Conservation (phyloP, 2,113 vertebrate species). For the Lamprotornis superbus region DNA sequence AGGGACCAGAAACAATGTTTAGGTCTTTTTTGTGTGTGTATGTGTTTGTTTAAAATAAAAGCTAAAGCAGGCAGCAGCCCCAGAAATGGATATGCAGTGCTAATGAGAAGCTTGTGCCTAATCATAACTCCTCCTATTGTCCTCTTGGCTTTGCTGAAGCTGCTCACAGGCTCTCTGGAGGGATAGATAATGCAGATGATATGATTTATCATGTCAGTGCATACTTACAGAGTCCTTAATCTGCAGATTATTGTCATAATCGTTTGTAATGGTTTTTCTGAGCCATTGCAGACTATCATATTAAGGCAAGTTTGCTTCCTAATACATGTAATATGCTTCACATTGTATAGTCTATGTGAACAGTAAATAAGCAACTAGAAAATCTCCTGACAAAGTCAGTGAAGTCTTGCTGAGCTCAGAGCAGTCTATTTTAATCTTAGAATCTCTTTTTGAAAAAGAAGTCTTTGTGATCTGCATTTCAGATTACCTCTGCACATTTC, state of each 20-base stretch:
- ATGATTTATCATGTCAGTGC: slow-evolving; percentile 32
- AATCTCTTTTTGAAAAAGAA: background rate
- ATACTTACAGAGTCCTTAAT: slow-evolving; percentile 53
- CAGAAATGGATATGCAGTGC: background rate
- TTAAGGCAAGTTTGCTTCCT: slow-evolving; percentile 2
- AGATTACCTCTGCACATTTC: background rate
- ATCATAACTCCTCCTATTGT: background rate
- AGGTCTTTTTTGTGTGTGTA: background rate
- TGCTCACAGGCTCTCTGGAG: background rate
- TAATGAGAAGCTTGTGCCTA: background rate
- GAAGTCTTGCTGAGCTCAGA: background rate
- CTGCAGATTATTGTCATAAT: slow-evolving; percentile 60
- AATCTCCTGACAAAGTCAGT: background rate
- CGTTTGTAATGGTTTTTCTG: slow-evolving; percentile 38
- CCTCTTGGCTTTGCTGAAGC: background rate
- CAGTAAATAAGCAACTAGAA: slow-evolving; percentile 7
- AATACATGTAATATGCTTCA: background rate
- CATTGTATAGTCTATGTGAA: background rate
- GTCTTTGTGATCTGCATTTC: background rate
- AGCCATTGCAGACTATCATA: background rate
- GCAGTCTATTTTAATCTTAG: background rate
- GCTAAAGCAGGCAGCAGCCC: background rate
- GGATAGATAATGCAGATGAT: slow-evolving; percentile 36
- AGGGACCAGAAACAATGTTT: background rate
- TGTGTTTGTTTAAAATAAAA: background rate